Evolutionary conservation across 2,888 invertebrate genomes (phyloP).

Genomic region (Uropetala carovei): DNA sequence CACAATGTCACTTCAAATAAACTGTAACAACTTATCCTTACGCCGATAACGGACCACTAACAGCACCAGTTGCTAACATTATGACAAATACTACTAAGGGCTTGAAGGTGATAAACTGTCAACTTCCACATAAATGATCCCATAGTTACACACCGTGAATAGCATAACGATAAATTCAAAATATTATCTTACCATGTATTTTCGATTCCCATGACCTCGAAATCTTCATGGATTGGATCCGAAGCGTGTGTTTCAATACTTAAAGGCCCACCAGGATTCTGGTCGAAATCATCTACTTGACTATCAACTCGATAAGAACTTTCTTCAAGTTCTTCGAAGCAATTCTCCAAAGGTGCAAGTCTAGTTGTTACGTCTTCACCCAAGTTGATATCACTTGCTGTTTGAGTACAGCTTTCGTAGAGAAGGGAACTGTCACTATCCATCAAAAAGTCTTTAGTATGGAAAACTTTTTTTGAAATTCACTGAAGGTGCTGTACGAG

Average conservation of each 20-base stretch:
- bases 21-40: too few species aligned
- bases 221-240: slow-evolving; percentile 49
- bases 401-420: slow-evolving; percentile 49
- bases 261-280: slow-evolving; percentile 50
- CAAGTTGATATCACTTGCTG: slow-evolving; percentile 51
- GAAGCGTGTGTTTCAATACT: slow-evolving; percentile 56
- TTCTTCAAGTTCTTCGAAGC: slow-evolving; percentile 46
- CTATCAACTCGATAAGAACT: slow-evolving; percentile 28
- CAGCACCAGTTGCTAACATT: too few species aligned
- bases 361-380: slow-evolving; percentile 33
- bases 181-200: slow-evolving; percentile 74
- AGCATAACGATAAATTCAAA: too few species aligned
- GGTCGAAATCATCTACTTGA: slow-evolving; percentile 44
- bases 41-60: too few species aligned
- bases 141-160: too few species aligned
- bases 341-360: slow-evolving; percentile 41
- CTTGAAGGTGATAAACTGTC: too few species aligned
- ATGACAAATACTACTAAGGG: too few species aligned
- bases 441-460: slow-evolving; percentile 34
- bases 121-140: too few species aligned
- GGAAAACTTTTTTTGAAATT: background rate
- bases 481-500: background rate
- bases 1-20: too few species aligned
- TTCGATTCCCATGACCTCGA: slow-evolving; percentile 75
- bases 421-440: slow-evolving; percentile 60